These are phyloP conservation scores for Brachypalpus laphriformis DNA, from an alignment of 2,888 invertebrate genomes.

Conservation along the genomic window DNA sequence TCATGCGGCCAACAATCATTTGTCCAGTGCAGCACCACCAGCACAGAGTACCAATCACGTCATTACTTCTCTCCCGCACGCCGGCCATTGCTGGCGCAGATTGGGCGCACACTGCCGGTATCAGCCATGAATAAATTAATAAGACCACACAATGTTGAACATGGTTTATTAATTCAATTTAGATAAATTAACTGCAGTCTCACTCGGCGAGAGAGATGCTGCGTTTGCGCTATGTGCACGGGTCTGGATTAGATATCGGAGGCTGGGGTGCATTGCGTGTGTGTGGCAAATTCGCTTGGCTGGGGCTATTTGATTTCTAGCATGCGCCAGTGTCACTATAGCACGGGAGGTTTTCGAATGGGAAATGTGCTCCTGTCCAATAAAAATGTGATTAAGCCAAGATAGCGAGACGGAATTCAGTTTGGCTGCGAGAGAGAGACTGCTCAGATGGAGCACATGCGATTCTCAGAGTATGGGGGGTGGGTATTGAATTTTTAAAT, in stretches of 20 bases:
- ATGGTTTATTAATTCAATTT: slow-evolving; percentile 83
- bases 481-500: slow-evolving; percentile 28
- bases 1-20: slow-evolving; percentile 54
- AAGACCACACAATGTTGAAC: slow-evolving; percentile 83
- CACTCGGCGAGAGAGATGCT: slow-evolving; percentile 62
- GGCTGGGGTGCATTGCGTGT: slow-evolving; percentile 64
- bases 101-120: slow-evolving; percentile 66
- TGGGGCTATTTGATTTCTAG: slow-evolving; percentile 65
- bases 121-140: slow-evolving; percentile 76
- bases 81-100: slow-evolving; percentile 35
- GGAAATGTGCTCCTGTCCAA: slow-evolving; percentile 74
- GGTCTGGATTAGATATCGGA: slow-evolving; percentile 51
- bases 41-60: slow-evolving; percentile 46
- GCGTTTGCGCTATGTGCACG: slow-evolving; percentile 39
- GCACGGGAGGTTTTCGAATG: slow-evolving; percentile 52
- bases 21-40: slow-evolving; percentile 33
- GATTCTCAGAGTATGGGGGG: slow-evolving; percentile 16
- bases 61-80: slow-evolving; percentile 34
- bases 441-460: slow-evolving; percentile 36
- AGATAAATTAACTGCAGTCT: slow-evolving; percentile 83
- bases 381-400: slow-evolving; percentile 68
- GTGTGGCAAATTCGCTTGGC: slow-evolving; percentile 40
- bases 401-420: slow-evolving; percentile 28
- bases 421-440: not conserved
- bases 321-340: slow-evolving; percentile 72